Percentiles rank a stretch among this genome's conserved stretches.
Evolutionary conservation across 2,113 vertebrate species (phyloP).

Genomic region (Callithrix jacchus): DNA sequence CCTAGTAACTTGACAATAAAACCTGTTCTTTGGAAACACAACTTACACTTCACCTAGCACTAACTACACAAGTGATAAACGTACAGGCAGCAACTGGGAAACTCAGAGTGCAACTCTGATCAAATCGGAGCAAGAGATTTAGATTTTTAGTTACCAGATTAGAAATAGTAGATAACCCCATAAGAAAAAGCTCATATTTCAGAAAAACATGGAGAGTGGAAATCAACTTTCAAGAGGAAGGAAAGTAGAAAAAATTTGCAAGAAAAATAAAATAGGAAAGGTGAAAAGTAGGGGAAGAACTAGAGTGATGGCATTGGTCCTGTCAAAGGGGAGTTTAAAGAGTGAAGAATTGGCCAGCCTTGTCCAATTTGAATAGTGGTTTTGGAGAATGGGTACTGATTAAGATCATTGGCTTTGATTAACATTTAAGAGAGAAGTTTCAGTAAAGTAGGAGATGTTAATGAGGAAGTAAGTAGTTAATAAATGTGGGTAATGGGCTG

Average conservation of each 20-base stretch:
- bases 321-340: background rate
- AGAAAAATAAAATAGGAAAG: background rate
- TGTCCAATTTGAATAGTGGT: background rate
- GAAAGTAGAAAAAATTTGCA: background rate
- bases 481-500: background rate
- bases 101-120: background rate
- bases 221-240: background rate
- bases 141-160: background rate
- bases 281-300: background rate
- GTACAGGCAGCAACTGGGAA: background rate
- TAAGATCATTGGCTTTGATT: background rate
- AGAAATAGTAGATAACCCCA: background rate
- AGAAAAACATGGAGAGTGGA: background rate
- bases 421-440: background rate
- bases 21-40: background rate
- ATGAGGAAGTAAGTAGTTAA: background rate
- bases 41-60: background rate
- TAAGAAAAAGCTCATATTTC: background rate
- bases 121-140: background rate
- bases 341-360: background rate
- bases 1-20: conserved; percentile 20
- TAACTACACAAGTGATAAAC: background rate
- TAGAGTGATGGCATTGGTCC: background rate
- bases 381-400: background rate
- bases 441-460: background rate